Conservation (phyloP, 2,888 invertebrate species). For the Drosophila subsilvestris region DNA sequence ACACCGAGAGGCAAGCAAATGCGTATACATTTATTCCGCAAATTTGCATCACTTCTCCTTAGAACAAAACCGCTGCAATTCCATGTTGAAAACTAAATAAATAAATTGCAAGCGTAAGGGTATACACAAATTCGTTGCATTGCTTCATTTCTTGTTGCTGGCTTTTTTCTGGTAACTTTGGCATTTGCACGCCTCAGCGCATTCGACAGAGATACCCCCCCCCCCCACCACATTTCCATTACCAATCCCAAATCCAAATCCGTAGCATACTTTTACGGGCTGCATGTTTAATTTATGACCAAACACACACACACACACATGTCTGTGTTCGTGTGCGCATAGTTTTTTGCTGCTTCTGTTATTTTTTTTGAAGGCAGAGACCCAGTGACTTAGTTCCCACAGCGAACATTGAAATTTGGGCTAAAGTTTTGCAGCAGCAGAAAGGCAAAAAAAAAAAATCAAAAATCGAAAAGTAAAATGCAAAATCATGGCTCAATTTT, state of each 20-base stretch:
- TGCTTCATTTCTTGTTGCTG: slow-evolving; percentile 41
- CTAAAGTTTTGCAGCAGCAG: slow-evolving; percentile 51
- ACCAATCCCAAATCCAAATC: slow-evolving; percentile 22
- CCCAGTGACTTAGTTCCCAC: slow-evolving; percentile 77
- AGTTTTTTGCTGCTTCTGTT: slow-evolving; percentile 18
- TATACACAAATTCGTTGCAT: background rate
- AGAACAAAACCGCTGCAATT: too few relatives aligned
- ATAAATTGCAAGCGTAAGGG: background rate
- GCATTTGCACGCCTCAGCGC: slow-evolving; percentile 75
- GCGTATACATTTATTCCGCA: too few relatives aligned
- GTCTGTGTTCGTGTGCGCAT: slow-evolving; percentile 15
- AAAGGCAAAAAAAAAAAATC: slow-evolving; percentile 1
- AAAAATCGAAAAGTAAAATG: slow-evolving; percentile 48
- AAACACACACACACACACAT: slow-evolving; percentile 19
- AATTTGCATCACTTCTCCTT: too few relatives aligned
- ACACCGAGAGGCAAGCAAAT: too few relatives aligned
- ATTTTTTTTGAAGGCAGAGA: slow-evolving; percentile 36
- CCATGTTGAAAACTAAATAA: too few relatives aligned
- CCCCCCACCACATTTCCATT: background rate
- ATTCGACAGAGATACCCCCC: slow-evolving; percentile 29
- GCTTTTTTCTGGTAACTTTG: slow-evolving; percentile 40
- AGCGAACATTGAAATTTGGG: slow-evolving; percentile 60
- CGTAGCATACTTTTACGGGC: slow-evolving; percentile 52
- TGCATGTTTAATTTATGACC: slow-evolving; percentile 71
- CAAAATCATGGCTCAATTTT: slow-evolving; percentile 67